Base-by-base conservation (phyloP, 2,888 invertebrate genomes). In the Chalcis sispes region DNA sequence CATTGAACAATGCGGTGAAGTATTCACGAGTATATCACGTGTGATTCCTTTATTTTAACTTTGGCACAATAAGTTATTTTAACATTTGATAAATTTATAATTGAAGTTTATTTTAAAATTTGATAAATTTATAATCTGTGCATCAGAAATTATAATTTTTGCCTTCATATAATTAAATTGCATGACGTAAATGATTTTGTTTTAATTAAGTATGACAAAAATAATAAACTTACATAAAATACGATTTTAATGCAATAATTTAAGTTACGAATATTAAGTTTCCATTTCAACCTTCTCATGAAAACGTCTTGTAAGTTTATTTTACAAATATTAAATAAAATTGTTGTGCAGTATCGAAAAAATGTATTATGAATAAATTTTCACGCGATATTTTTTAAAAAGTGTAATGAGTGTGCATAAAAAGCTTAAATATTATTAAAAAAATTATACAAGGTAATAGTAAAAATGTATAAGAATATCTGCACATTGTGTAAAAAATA, bases 201-300 rank as follows among this genome's bases (percentile, higher is more conserved):
- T 65, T 65, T 66, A 71, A 40, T 71, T 20, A 29, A 67, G 67
- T 72, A 32, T 56, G 15, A 66, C 23, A 62, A 70, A 48, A 58
- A 42, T 8, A 72, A 76, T 76, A 76, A 76, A 66, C 13, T 46
- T 71, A 61, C 71, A 61, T 32, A 71, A 59, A 65, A 65, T 65
- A 50, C 50, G 46, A 70, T 70, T 75, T 65, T 15, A 20, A 75
- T 62, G 25, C n/a, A 56, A 48, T 50, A 25, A 46, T 18, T 54
- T 40, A 61, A 42, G 32, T 42, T 2, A 42, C 4, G 42, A 42
- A 42, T 42, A n/a, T n/a, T n/a, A n/a, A n/a, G n/a, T 42, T 58
- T 54, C 62, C 20, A 52, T 27, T 70, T 29, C 61, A 10, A 27
- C 46, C 52, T 50, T 18, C 8, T 42, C 42, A 52, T 27, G 25